Conservation (phyloP, 2,888 invertebrate genomes). For the Drosophila helvetica region DNA sequence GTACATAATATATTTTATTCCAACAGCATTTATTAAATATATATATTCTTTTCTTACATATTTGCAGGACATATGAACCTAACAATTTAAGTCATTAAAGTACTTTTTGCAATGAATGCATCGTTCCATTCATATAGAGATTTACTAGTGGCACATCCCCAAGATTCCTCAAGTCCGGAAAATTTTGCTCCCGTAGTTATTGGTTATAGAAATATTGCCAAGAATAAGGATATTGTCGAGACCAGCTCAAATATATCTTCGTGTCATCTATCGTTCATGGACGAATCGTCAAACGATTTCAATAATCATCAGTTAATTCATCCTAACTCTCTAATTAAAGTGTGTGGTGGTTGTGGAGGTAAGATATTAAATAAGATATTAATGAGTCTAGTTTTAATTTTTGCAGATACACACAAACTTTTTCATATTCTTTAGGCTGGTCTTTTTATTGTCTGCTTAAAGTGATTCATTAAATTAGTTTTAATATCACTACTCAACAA, state of each 20-base stretch:
- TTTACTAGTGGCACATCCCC: slow-evolving; percentile 89
- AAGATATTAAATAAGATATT: slow-evolving; percentile 42
- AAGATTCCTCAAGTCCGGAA: slow-evolving; percentile 88
- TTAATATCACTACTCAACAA: too few species aligned
- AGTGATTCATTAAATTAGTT: too few species aligned
- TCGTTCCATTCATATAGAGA: slow-evolving; percentile 94
- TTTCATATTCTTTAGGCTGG: too few species aligned
- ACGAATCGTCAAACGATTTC: slow-evolving; percentile 82
- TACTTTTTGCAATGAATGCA: slow-evolving; percentile 92
- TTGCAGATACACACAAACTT: too few species aligned
- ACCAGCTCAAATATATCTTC: slow-evolving; percentile 83
- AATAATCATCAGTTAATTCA: slow-evolving; percentile 82
- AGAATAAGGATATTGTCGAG: slow-evolving; percentile 81
- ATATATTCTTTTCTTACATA: not conserved
- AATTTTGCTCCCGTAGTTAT: slow-evolving; percentile 86
- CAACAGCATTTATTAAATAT: not conserved
- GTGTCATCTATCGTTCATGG: slow-evolving; percentile 82
- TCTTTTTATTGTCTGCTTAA: too few species aligned
- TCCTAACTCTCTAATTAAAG: slow-evolving; percentile 86
- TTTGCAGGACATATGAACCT: slow-evolving; percentile 63
- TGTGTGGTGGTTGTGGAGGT: slow-evolving; percentile 96
- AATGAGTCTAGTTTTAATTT: not conserved
- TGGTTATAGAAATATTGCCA: slow-evolving; percentile 84
- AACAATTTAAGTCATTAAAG: slow-evolving; percentile 62
- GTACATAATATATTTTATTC: too few species aligned